A percentile compares a stretch with the other conserved stretches of the same genome.
These are phyloP conservation scores for Celastrina argiolus DNA, from an alignment of 2,888 invertebrate genomes.

Conservation along the genomic window DNA sequence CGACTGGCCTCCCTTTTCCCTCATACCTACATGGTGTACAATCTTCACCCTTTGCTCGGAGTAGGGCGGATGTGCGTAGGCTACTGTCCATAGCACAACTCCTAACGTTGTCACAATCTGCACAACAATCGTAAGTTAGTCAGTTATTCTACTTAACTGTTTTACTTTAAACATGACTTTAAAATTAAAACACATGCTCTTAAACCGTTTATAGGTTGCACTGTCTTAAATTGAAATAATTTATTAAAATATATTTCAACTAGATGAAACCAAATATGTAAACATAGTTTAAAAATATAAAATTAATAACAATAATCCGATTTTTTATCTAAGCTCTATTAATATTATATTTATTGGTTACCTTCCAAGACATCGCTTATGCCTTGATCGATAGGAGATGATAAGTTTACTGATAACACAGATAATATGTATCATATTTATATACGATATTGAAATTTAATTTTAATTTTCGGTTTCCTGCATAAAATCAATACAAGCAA, in stretches of 20 bases:
- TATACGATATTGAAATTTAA: conserved; percentile 42
- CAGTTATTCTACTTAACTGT: too few species aligned
- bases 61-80: conserved; percentile 41
- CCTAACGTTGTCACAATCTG: conserved; percentile 49
- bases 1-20: conserved; percentile 47
- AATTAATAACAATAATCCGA: too few species aligned
- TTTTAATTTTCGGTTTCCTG: conserved; percentile 46
- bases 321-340: too few species aligned
- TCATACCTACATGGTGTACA: conserved; percentile 47
- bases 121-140: conserved; percentile 28
- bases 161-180: too few species aligned
- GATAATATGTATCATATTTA: conserved; percentile 35
- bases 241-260: too few species aligned
- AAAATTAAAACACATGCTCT: too few species aligned
- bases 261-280: too few species aligned
- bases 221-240: too few species aligned
- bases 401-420: conserved; percentile 42
- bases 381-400: conserved; percentile 31
- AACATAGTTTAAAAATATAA: too few species aligned
- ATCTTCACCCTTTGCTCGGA: conserved; percentile 51
- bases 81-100: conserved; percentile 46
- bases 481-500: conserved; percentile 36
- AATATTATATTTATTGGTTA: conserved; percentile 35
- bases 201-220: too few species aligned
- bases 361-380: conserved; percentile 57